phyloP scores from a whole-genome alignment of 2,888 invertebrate species.

The Apodemia hepburni region DNA sequence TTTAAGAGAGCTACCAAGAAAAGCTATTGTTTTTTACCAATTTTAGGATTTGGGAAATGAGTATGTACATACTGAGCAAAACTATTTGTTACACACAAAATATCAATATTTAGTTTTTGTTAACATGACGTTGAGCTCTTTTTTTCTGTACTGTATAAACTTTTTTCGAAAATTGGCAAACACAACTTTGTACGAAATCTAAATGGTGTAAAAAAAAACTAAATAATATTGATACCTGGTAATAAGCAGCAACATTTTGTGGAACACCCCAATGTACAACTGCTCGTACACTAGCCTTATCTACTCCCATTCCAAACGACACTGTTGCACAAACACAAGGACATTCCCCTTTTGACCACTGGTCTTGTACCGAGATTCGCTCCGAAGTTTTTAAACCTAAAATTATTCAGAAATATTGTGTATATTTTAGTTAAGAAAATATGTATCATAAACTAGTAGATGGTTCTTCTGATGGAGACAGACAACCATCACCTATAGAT shows the following conservation, averaged over 20 bases:
- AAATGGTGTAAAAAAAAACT: not conserved
- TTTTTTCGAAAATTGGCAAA: not conserved
- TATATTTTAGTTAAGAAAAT: not conserved
- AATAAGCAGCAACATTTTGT: constrained; percentile 96
- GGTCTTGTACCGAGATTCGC: constrained; percentile 90
- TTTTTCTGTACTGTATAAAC: no score
- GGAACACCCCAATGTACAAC: constrained; percentile 98
- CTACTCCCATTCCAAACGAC: constrained; percentile 99
- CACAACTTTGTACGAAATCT: not conserved
- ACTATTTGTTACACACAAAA: no score
- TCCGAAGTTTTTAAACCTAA: constrained; percentile 86
- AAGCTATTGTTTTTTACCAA: no score
- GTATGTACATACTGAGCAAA: no score
- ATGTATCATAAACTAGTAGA: no score
- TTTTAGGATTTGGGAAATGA: no score
- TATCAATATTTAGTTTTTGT: no score
- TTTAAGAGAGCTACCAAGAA: no score
- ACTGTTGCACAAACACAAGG: constrained; percentile 97
- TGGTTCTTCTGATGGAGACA: no score
- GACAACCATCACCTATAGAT: no score
- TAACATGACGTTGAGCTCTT: no score
- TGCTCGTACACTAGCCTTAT: constrained; percentile 96
- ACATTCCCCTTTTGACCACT: constrained; percentile 94
- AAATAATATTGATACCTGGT: constrained; percentile 73
- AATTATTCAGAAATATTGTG: constrained; percentile 14